Evolutionary conservation across 92 coral and sea anemone genomes (phyloP), one percentile per base, ranked within the genome.

Genomic region (Paramuricea clavata): DNA sequence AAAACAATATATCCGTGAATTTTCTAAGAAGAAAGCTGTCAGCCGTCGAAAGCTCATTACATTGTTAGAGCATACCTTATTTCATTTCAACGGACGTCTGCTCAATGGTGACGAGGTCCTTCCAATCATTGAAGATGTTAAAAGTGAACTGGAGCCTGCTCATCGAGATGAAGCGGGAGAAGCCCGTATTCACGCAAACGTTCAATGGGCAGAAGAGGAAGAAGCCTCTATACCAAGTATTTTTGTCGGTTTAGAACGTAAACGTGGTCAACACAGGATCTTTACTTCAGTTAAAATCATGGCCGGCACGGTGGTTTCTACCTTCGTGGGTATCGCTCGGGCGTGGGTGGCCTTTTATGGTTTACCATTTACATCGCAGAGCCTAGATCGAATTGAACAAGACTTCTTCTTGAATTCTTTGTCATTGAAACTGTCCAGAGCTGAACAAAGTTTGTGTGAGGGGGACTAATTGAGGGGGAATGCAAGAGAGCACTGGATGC

Each of bases 151-250:
- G 17, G 34, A 42, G 27, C 17, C 27, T 17, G 56, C 35, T 0
- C 44, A 69, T 10, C 44, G 43, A 1, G 22, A 16, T 0, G 21
- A 19, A 1, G 83, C 89, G 5, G 73, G 83, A 11, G 89, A 85
- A 4, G 41, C 33, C 3, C 59, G 72, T 47, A 71, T 56, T 12
- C 81, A 75, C n/a, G 83, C 86, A 0, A 34, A 61, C n/a, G 76
- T 70, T 0, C 74, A 81, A 32, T 87, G 87, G 82, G 10, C 76
- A 0, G 91, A 83, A 35, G 83, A 79, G 33, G 90, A 79, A 0
- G 85, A 82, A 32, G 49, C 56, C 34, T 76, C 88, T n/a, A n/a
- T 0, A n/a, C 61, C 0, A 21, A 17, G 5, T 87, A 25, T 32
- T 87, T 87, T 60, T 73, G n/a, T 70, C 1, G 26, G 36, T 5